Base-by-base conservation (phyloP, 2,113 vertebrate species). In the Hydropotes inermis region DNA sequence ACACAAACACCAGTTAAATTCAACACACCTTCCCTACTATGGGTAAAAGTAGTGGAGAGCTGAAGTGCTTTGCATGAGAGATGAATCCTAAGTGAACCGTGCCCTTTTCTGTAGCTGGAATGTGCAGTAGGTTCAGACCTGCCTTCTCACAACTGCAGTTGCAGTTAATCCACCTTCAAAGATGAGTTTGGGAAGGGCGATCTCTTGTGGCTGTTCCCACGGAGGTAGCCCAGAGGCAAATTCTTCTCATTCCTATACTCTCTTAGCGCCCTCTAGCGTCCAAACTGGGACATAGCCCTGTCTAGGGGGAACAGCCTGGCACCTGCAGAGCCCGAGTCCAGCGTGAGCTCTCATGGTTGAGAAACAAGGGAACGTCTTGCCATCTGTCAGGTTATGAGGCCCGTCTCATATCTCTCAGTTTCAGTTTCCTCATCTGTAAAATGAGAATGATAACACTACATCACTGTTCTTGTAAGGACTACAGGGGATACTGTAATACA, bases 261-360 rank as follows among this genome's bases (percentile, higher is more conserved):
- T 60, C 45, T 47, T 28, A 5, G 81, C 55, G 90, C 97, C 97
- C 97, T 88, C 97, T 98, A 54, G 96, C 85, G 97, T 78, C 92
- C 45, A 78, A 57, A 21, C 1, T 39, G 33, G 6, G 43, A 8
- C 45, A 86, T 33, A 85, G 57, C 78, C 28, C 14, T 30, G 28
- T 55, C 83, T 39, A 60, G 50, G n/a, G 2, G 45, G 25, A n/a
- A 47, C 6, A 28, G 14, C 15, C 10, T 0, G 17, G 23, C 14
- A 1, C 7, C 19, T 3, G 36, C 67, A 4, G n/a, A 36, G 19
- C 39, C 55, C 8, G 16, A 64, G 23, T 28, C 9, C 30, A 30
- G 10, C 8, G 2, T 27, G 10, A 0, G 2, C 0, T 21, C 60
- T 23, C 2, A 2, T 47, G 16, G 13, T 16, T 12, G 54, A 7